Evolutionary conservation across 2,113 vertebrate genomes (phyloP), one percentile per base, ranked within the genome.

Genomic region (Podilymbus podiceps): DNA sequence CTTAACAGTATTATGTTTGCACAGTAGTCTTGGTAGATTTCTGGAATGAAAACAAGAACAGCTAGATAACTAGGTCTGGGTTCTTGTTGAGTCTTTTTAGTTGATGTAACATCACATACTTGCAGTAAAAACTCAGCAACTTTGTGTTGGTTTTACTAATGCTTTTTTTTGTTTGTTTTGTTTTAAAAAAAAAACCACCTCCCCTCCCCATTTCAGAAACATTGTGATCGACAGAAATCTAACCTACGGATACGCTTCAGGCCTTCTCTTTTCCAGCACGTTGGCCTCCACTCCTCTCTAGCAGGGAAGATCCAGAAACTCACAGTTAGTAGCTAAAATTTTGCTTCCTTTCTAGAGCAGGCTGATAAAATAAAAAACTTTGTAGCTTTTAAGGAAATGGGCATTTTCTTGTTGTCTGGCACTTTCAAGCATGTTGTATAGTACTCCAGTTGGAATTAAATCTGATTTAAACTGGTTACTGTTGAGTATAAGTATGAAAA

Each of bases 271-370:
- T 99, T 99, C 95, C 99, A 99, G 60, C 99, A 99, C 5, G 99
- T 99, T 59, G 99, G 99, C 31, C 98, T 99, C 62, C 99, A 99
- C 95, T 99, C 99, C 20, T 99, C 99, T 52, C 98, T 99, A 28
- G 98, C 99, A 55, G 99, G 99, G 89, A 99, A 99, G 98, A 99
- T 99, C 91, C 99, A 99, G 96, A 99, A 99, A 89, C 99, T 99
- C 83, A 99, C 99, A 87, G 99, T 99, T 96, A 98, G 98, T 97
- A 95, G 40, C 77, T 64, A 56, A 16, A n/a, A 66, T 85, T 91
- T 92, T 47, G 56, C 74, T 93, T 95, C 72, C 22, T 77, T 95
- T 88, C 46, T 46, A 40, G 22, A 93, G 42, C 60, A 89, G 35
- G 23, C 59, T 86, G 55, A n/a, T 44, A 74, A 56, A 85, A 56